Evolutionary conservation across 2,797 vertebrate genomes (phyloP).

Genomic region (Chloroceryle amazona): DNA sequence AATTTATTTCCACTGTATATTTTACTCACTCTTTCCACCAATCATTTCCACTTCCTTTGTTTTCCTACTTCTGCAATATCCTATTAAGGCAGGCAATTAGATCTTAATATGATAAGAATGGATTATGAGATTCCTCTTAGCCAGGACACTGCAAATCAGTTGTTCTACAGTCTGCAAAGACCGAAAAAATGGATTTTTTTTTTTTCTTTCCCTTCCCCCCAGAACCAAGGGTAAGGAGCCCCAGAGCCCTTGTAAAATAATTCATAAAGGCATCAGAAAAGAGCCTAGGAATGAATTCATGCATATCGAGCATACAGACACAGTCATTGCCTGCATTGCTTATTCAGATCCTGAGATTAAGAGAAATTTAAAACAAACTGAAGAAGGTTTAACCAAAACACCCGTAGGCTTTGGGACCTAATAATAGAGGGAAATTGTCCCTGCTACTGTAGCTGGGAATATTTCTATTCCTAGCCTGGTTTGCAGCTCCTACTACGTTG

Average conservation of each 20-base stretch:
- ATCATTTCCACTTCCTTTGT: not conserved
- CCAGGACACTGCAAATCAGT: not conserved
- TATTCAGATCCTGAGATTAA: not conserved
- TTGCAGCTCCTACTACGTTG: not conserved
- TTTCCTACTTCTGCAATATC: not conserved
- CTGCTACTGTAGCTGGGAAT: not conserved
- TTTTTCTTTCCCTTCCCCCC: not conserved
- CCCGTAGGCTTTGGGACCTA: not conserved
- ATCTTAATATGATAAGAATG: not conserved
- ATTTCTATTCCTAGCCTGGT: not conserved
- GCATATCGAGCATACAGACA: not conserved
- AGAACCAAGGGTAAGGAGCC: not conserved
- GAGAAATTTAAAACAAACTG: not conserved
- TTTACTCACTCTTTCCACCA: slow-evolving; percentile 1
- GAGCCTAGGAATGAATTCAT: not conserved
- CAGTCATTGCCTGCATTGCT: not conserved
- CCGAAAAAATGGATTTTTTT: not conserved
- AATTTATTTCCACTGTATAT: not conserved
- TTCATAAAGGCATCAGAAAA: not conserved
- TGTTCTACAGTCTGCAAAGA: not conserved
- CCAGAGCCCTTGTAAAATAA: not conserved
- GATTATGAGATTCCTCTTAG: not conserved
- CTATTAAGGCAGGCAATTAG: not conserved
- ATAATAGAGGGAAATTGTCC: not conserved
- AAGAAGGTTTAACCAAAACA: not conserved